Evolutionary conservation across 2,797 vertebrate species (phyloP).

Genomic region (Aeoliscus strigatus): DNA sequence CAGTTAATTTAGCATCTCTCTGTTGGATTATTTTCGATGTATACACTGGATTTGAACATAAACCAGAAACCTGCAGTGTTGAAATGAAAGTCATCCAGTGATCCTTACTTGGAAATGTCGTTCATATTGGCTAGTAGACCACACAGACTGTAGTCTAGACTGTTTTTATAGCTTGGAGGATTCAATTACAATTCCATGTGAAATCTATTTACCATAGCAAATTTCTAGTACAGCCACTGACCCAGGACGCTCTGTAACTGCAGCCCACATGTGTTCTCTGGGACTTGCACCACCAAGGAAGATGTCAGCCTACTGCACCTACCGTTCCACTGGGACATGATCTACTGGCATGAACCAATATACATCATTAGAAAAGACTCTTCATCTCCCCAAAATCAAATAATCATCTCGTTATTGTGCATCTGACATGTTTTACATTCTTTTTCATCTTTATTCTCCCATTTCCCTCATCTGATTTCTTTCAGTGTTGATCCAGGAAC

Average conservation of each 20-base stretch:
- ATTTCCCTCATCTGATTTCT: too few species aligned
- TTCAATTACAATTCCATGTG: slow-evolving; percentile 13
- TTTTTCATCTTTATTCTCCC: not conserved
- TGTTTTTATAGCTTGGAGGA: too few species aligned
- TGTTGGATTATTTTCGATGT: slow-evolving; percentile 31
- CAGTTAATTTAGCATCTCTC: slow-evolving; percentile 34
- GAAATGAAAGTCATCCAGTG: too few species aligned
- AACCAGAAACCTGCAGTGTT: slow-evolving; percentile 8
- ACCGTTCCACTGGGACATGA: slow-evolving; percentile 41
- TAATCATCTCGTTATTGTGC: slow-evolving; percentile 8
- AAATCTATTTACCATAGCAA: too few species aligned
- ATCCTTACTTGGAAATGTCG: too few species aligned
- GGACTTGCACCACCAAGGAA: slow-evolving; percentile 28
- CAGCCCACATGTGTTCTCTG: slow-evolving; percentile 34
- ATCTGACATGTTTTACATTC: slow-evolving; percentile 6
- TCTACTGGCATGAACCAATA: slow-evolving; percentile 39
- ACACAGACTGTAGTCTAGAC: too few species aligned
- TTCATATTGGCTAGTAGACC: too few species aligned
- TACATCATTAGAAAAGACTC: slow-evolving; percentile 30
- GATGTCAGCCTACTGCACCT: slow-evolving; percentile 31
- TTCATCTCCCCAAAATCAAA: slow-evolving; percentile 17
- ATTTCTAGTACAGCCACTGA: slow-evolving; percentile 70
- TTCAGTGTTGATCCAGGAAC: too few species aligned
- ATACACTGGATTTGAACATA: slow-evolving; percentile 15
- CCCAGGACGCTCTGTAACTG: slow-evolving; percentile 50